Evolutionary conservation across 2,797 vertebrate species (phyloP).

Genomic region (Crypturellus tataupa): DNA sequence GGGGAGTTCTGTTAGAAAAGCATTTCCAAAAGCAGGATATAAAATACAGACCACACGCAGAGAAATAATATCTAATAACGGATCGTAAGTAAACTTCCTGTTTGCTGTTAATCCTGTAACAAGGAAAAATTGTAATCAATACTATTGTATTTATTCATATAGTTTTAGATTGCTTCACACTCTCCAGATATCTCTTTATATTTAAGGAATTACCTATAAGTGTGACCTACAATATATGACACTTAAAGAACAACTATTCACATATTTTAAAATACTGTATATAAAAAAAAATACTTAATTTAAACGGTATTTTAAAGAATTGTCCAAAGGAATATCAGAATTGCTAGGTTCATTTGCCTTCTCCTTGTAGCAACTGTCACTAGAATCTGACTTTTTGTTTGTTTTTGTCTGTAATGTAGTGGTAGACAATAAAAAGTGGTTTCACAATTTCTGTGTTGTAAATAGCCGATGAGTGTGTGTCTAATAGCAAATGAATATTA

Average conservation of each 20-base stretch:
- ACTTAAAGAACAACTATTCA: not conserved
- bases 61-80: not conserved
- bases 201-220: not conserved
- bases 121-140: not conserved
- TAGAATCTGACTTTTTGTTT: too few species aligned
- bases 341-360: too few species aligned
- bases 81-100: not conserved
- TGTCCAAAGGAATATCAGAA: not conserved
- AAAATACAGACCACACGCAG: not conserved
- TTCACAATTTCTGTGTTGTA: too few species aligned
- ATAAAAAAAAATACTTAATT: not conserved
- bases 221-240: not conserved
- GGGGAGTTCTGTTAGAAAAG: not conserved
- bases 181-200: not conserved
- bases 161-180: not conserved
- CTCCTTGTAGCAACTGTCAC: too few species aligned
- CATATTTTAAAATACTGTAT: not conserved
- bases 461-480: too few species aligned
- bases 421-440: too few species aligned
- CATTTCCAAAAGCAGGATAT: not conserved
- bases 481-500: not conserved
- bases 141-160: not conserved
- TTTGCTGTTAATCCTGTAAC: not conserved
- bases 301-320: not conserved
- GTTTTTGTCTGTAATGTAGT: too few species aligned